phyloP scores from a whole-genome alignment of 2,113 vertebrate species.

The Salvator merianae region DNA sequence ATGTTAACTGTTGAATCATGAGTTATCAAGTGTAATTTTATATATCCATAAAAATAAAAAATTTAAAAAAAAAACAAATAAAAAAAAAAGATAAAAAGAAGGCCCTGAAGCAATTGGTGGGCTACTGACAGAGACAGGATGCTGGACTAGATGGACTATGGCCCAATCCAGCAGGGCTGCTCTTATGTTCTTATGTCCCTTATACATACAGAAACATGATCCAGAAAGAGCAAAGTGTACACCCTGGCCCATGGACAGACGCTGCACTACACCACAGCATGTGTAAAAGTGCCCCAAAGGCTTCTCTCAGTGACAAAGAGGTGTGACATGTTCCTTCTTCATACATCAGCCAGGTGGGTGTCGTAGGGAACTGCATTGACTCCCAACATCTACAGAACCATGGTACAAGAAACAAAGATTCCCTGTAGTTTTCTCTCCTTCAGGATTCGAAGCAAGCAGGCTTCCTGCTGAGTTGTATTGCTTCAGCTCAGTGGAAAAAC shows the following conservation, averaged over 20 bases:
- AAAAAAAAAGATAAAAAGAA: too few species aligned
- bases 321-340: background rate
- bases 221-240: background rate
- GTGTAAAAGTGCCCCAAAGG: background rate
- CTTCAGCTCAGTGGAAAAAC: slow-evolving; percentile 58
- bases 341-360: background rate
- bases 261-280: background rate
- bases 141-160: too few species aligned
- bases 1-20: too few species aligned
- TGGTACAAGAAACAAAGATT: background rate
- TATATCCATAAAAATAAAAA: too few species aligned
- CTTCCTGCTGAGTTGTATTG: slow-evolving; percentile 50
- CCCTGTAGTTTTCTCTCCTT: slow-evolving; percentile 59
- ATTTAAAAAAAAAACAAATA: too few species aligned
- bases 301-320: background rate
- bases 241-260: background rate
- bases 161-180: background rate
- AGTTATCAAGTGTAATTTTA: too few species aligned
- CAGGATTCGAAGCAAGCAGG: slow-evolving; percentile 57
- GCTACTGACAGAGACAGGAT: too few species aligned
- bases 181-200: background rate
- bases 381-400: slow-evolving; percentile 51
- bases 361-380: background rate
- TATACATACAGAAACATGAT: too few species aligned
- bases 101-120: too few species aligned